Evolutionary conservation across 2,113 vertebrate species (phyloP).

Genomic region (Chascanopsetta lugubris): DNA sequence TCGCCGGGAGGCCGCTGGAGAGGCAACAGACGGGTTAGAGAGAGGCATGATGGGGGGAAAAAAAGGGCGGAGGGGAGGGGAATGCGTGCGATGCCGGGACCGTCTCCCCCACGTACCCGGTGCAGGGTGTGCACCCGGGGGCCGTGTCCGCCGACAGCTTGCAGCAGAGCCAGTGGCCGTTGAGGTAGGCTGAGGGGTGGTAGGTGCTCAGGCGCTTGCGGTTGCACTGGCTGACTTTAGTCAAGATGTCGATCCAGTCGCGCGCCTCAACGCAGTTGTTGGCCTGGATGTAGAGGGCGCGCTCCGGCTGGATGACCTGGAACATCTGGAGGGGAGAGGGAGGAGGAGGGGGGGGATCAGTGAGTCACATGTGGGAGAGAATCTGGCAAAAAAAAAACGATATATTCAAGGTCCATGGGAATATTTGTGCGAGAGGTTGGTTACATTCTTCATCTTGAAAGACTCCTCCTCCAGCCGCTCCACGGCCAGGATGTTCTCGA

Average conservation of each 20-base stretch:
- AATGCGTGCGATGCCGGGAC: background rate
- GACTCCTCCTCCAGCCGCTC: constrained; percentile 97
- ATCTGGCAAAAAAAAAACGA: background rate
- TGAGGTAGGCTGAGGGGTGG: constrained; percentile 97
- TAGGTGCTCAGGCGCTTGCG: constrained; percentile 93
- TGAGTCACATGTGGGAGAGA: background rate
- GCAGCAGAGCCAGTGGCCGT: constrained; percentile 98
- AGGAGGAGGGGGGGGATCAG: background rate
- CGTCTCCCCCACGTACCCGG: constrained; percentile 82
- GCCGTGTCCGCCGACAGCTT: constrained; percentile 88
- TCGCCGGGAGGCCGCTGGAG: constrained; percentile 91
- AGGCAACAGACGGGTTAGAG: constrained; percentile 20
- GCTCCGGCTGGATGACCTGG: constrained; percentile 97
- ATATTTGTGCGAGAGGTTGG: too few species aligned
- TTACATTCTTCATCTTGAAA: constrained; percentile 99
- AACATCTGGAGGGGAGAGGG: constrained; percentile 87
- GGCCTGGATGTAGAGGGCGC: constrained; percentile 97
- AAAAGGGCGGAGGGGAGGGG: constrained; percentile 17
- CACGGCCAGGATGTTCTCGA: constrained; percentile 98
- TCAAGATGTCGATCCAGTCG: constrained; percentile 97
- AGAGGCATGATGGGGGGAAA: background rate
- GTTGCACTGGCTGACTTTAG: constrained; percentile 98
- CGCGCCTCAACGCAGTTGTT: constrained; percentile 98
- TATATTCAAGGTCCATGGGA: constrained; percentile 45
- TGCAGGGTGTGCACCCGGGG: constrained; percentile 93